A percentile compares a stretch with the other conserved stretches of the same genome.
Evolutionary conservation across 2,888 invertebrate genomes (phyloP).

Genomic region (Drosophila nr. medialis): DNA sequence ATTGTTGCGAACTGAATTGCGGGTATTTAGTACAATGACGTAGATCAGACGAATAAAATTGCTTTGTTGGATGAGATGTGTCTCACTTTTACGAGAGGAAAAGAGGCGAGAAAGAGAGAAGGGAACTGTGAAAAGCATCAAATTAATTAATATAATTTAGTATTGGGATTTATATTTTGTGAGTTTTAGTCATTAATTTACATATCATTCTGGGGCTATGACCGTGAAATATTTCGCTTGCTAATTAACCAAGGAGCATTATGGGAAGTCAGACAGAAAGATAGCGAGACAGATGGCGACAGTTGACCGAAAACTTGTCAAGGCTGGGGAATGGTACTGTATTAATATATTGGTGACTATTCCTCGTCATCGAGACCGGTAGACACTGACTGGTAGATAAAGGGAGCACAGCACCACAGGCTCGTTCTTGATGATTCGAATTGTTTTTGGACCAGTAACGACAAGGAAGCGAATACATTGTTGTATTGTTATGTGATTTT

Average conservation of each 20-base stretch:
- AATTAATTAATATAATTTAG: not conserved
- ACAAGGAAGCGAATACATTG: constrained; percentile 1
- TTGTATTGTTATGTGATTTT: not conserved
- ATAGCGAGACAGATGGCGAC: too few species aligned
- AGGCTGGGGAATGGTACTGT: not conserved
- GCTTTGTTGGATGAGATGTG: constrained; percentile 17
- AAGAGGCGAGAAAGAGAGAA: not conserved
- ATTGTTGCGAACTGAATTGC: not conserved
- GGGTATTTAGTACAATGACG: constrained; percentile 21
- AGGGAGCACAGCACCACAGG: not conserved
- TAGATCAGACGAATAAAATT: constrained; percentile 8
- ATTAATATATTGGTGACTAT: not conserved
- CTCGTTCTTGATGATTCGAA: not conserved
- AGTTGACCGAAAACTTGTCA: not conserved
- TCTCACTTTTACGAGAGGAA: not conserved
- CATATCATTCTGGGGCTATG: constrained; percentile 9
- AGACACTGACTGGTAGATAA: not conserved
- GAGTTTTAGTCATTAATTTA: constrained; percentile 22
- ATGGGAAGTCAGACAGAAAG: not conserved
- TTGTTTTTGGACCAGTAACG: not conserved
- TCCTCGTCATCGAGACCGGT: not conserved
- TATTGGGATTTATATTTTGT: not conserved
- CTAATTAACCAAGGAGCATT: constrained; percentile 16
- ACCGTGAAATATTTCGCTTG: not conserved
- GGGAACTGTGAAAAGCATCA: not conserved